A percentile compares a stretch with the other conserved stretches of the same genome.
phyloP scores from a whole-genome alignment of 2,797 vertebrate species.

The Cyclura pinguis region DNA sequence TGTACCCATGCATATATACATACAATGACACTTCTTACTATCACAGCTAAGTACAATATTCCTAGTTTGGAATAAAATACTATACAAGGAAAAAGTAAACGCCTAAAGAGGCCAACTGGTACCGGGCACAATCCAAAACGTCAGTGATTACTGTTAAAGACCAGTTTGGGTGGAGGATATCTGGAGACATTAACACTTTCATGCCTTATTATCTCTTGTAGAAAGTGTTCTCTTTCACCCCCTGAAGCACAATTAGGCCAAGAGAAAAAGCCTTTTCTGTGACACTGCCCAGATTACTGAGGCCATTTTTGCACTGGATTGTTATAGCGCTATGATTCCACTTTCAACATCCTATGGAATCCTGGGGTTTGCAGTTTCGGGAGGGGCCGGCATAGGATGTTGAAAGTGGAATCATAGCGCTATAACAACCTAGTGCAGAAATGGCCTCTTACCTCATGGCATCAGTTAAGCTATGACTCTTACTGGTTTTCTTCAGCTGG shows the following conservation, averaged over 20 bases:
- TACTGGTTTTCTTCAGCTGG: no score
- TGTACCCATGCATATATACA: background rate
- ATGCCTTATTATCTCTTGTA: background rate
- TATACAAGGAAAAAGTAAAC: background rate
- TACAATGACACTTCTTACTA: no score
- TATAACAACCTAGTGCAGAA: no score
- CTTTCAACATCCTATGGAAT: no score
- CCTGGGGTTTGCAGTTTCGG: no score
- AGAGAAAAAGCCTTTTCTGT: background rate
- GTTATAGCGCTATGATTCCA: no score
- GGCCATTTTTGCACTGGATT: no score
- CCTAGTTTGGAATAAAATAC: background rate
- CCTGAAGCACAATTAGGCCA: background rate
- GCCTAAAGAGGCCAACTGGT: no score
- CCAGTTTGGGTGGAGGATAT: background rate
- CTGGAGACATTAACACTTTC: background rate
- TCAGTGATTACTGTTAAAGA: background rate
- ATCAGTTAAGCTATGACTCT: background rate
- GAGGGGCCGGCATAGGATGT: no score
- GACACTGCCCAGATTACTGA: background rate
- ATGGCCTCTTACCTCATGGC: background rate
- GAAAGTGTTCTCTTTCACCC: background rate
- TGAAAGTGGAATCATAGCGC: no score
- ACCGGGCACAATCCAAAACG: background rate
- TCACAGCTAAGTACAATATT: background rate